These are phyloP conservation scores for Lasioglossum morio DNA, from an alignment of 2,888 invertebrate genomes.

Conservation along the genomic window DNA sequence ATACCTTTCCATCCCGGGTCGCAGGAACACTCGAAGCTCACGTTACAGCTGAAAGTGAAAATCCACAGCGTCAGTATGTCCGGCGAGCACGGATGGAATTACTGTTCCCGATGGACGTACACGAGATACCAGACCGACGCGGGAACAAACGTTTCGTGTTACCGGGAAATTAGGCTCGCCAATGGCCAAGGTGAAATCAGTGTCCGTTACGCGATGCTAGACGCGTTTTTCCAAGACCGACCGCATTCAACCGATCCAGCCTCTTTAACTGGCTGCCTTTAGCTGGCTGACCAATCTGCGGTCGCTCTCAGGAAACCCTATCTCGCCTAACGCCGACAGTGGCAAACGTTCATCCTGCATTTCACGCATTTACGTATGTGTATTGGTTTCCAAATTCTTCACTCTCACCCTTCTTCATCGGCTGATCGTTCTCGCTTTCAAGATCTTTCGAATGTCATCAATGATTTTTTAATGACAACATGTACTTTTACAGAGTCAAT, in stretches of 20 bases:
- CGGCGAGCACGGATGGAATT: slow-evolving; percentile 14
- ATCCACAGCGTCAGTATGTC: slow-evolving; percentile 33
- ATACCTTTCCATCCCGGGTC: slow-evolving; percentile 94
- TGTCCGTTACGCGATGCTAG: not conserved
- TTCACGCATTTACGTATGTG: too few relatives aligned
- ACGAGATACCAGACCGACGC: not conserved
- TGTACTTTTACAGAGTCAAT: too few relatives aligned
- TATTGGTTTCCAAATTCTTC: too few relatives aligned
- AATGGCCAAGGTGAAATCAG: slow-evolving; percentile 1
- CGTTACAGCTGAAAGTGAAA: slow-evolving; percentile 88
- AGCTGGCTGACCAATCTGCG: not conserved
- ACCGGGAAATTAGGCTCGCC: slow-evolving; percentile 59
- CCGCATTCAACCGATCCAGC: not conserved
- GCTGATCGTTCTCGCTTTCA: too few relatives aligned
- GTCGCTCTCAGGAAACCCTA: not conserved
- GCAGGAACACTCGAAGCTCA: slow-evolving; percentile 94
- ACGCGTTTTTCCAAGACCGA: not conserved
- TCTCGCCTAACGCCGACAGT: not conserved
- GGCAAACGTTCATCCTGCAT: too few relatives aligned
- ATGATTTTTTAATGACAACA: too few relatives aligned
- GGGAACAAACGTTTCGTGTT: slow-evolving; percentile 45
- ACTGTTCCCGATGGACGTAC: slow-evolving; percentile 37
- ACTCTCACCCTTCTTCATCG: too few relatives aligned
- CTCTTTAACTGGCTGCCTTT: not conserved
- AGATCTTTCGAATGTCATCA: too few relatives aligned